Evolutionary conservation across 2,113 vertebrate genomes (phyloP), one percentile per base, ranked within the genome.

Genomic region (Nothocercus julius): DNA sequence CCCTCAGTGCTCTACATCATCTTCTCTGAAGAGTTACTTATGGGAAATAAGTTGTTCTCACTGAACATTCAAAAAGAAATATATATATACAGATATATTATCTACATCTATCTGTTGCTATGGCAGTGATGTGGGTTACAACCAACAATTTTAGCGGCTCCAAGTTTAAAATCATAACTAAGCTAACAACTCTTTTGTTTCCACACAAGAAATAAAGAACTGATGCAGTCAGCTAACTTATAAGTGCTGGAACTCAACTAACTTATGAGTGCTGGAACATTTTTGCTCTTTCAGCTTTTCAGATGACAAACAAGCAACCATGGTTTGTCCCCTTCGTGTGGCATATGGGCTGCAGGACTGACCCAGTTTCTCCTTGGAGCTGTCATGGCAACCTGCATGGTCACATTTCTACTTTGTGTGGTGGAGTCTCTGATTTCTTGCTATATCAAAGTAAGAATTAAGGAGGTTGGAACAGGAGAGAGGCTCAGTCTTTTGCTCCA

Each of bases 161-260:
- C 32, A 69, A 78, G 44, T 88, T 93, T 93, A 84, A 95, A 92
- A 89, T 4, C 13, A 36, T 54, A 82, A 91, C 81, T 56, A 74
- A 89, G 68, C 84, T 92, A 86, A 68, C 80, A 84, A 74, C 51
- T 67, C 53, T 67, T 70, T 88, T 40, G 32, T 89, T 95, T 82
- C 56, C 61, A 64, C 45, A 16, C 4, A 62, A 69, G 63, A 86
- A 69, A 40, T 24, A 77, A 70, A 81, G 83, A 74, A 62, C 9
- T 42, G 12, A 19, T n/a, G 64, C 54, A 78, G 54, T 30, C 73
- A 81, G 44, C 64, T 70, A 36, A 88, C 1, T 10, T 49, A 32
- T 5, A 8, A 80, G 49, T 4, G 28, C 54, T 87, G 76, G 25
- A 76, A 69, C 1, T 30, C 73, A 81, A 40, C 68, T 70, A 36